These are phyloP conservation scores for Siphamia tubifer DNA, from an alignment of 2,113 vertebrate species.

Conservation along the genomic window DNA sequence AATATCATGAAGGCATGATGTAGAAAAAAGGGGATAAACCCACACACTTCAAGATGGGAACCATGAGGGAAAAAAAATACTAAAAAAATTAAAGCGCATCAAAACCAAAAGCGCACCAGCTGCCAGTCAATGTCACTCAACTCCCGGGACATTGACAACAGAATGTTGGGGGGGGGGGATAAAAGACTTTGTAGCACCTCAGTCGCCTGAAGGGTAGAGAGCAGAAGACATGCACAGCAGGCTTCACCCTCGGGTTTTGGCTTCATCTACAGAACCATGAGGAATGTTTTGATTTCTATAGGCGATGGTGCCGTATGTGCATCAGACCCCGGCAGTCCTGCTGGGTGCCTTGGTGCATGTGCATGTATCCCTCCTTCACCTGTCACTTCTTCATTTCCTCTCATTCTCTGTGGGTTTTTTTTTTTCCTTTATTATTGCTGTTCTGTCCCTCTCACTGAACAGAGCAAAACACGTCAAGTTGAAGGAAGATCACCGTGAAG, in stretches of 20 bases:
- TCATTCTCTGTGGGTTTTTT: neutral
- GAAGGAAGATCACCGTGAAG: too few relatives aligned
- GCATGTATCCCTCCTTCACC: slow-evolving; percentile 9
- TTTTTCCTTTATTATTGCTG: neutral
- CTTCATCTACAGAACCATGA: slow-evolving; percentile 48
- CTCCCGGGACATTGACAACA: slow-evolving; percentile 15
- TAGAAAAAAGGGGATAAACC: neutral
- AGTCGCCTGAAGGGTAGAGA: slow-evolving; percentile 28
- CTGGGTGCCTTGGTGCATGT: neutral
- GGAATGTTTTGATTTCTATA: slow-evolving; percentile 56
- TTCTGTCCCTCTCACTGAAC: neutral
- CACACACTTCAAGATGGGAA: neutral
- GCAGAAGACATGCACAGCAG: slow-evolving; percentile 25
- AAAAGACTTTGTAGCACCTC: slow-evolving; percentile 37
- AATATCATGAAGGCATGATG: slow-evolving; percentile 1
- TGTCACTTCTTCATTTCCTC: slow-evolving; percentile 30
- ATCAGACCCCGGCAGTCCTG: slow-evolving; percentile 18
- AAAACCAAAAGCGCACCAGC: slow-evolving; percentile 13
- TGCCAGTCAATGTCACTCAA: slow-evolving; percentile 50
- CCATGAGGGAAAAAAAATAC: neutral
- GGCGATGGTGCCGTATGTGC: neutral
- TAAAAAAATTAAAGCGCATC: slow-evolving; percentile 4
- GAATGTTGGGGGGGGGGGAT: neutral
- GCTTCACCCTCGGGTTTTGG: slow-evolving; percentile 32
- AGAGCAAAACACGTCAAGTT: neutral